Evolutionary conservation across 2,797 vertebrate genomes (phyloP).

Genomic region (Fratercula arctica): DNA sequence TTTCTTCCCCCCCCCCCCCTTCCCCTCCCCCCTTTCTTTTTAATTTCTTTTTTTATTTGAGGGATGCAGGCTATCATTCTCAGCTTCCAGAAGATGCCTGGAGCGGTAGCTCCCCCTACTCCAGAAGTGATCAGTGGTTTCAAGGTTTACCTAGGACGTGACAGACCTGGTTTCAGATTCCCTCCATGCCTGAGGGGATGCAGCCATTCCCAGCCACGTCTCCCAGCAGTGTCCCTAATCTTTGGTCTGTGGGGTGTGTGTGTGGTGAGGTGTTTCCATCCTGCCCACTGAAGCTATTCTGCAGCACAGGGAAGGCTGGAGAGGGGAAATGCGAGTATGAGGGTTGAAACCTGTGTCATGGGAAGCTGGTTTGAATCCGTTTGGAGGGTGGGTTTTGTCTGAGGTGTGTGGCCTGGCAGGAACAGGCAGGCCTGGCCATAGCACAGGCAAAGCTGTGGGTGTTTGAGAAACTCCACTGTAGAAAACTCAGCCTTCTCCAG

Average conservation of each 20-base stretch:
- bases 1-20: neutral
- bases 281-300: neutral
- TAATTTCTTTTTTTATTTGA: neutral
- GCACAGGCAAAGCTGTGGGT: neutral
- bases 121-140: neutral
- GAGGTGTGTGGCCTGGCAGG: neutral
- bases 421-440: neutral
- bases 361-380: neutral
- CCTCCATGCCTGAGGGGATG: neutral
- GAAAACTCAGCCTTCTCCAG: neutral
- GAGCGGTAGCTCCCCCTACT: neutral
- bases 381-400: neutral
- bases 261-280: neutral
- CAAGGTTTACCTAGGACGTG: accelerated
- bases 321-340: neutral
- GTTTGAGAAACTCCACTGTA: accelerated
- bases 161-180: neutral
- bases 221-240: neutral
- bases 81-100: neutral
- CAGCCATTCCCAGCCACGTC: neutral
- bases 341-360: neutral
- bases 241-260: neutral
- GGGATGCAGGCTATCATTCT: neutral
- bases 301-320: neutral
- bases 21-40: too few species aligned